phyloP scores from a whole-genome alignment of 2,113 vertebrate species.

The Chloropsis cyanopogon region DNA sequence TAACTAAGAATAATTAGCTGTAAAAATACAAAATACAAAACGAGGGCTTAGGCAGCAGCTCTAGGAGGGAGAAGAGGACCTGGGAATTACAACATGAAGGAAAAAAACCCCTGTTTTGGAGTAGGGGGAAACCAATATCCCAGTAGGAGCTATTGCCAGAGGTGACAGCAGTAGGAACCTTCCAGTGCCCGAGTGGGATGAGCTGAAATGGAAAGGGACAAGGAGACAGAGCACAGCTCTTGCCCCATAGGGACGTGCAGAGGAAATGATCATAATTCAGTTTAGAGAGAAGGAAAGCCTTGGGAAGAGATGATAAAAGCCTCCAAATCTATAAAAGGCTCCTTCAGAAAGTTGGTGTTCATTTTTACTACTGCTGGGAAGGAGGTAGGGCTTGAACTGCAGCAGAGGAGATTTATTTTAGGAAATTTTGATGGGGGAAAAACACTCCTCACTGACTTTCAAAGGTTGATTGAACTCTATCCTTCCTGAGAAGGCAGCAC shows the following conservation, averaged over 20 bases:
- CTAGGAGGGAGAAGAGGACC: not conserved
- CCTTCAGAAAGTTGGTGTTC: not conserved
- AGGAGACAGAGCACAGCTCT: not conserved
- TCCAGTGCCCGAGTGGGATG: not conserved
- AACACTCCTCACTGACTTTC: not conserved
- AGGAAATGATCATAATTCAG: not conserved
- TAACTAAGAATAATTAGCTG: slow-evolving; percentile 28
- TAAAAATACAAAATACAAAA: not conserved
- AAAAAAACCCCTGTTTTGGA: not conserved
- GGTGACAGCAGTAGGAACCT: not conserved
- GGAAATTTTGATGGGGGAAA: not conserved
- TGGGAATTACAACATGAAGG: not conserved
- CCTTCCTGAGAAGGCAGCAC: not conserved
- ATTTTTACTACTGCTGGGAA: not conserved
- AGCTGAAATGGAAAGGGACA: not conserved
- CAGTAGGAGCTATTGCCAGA: not conserved
- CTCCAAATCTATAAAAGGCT: not conserved
- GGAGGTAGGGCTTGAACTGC: not conserved
- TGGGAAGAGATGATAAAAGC: not conserved
- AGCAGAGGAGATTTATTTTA: not conserved
- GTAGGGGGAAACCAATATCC: not conserved
- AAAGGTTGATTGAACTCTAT: not conserved
- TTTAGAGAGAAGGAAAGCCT: not conserved
- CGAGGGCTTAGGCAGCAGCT: not conserved
- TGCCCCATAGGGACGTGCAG: fast-evolving